Base-by-base conservation (phyloP, 2,113 vertebrate genomes). In the Myrmophylax atrothorax region DNA sequence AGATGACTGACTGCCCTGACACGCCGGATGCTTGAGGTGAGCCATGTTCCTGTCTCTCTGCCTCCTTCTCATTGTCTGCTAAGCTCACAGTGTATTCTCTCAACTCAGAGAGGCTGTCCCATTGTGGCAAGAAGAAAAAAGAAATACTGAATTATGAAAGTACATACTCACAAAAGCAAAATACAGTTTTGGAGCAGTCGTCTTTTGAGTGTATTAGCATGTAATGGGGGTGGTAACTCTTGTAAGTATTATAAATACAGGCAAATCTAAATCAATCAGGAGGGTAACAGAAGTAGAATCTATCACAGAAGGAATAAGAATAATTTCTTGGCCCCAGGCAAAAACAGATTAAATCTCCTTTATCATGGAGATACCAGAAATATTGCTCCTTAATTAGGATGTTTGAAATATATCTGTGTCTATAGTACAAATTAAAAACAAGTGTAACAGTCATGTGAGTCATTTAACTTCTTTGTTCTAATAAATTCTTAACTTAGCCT, bases 61-160 rank as follows among this genome's bases (percentile, higher is more conserved):
- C 96, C 2, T 97, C 92, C 6, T 94, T 93, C 9, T 86, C 87
- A 3, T 95, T 97, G 72, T 98, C 98, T 7, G 96, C 83, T 52
- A 97, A 95, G 72, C 98, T 97, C 14, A 96, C 98, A 1, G 98
- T 98, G 29, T 98, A 98, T 75, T 98, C 98, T 90, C 98, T 98
- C 93, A 99, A 92, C 64, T 98, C 98, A 0, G 99, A 99, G 59
- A 99, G 97, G 95, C 99, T 99, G 97, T 31, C 16, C 28, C 25
- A 64, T 89, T 82, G 67, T 82, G 28, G 68, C 33, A 84, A 19
- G 63, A 86, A 35, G 31, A 55, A 40, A 90, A 89, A 55, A 82
- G 66, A 78, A 67, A 63, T 1, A 1, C 1, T 58, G 12, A 44
- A 24, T 33, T 26, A 19, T 12, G 26, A 50, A 44, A 62, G 33